Conservation (phyloP, 2,888 invertebrate species). For the Acanthosepion esculentum region DNA sequence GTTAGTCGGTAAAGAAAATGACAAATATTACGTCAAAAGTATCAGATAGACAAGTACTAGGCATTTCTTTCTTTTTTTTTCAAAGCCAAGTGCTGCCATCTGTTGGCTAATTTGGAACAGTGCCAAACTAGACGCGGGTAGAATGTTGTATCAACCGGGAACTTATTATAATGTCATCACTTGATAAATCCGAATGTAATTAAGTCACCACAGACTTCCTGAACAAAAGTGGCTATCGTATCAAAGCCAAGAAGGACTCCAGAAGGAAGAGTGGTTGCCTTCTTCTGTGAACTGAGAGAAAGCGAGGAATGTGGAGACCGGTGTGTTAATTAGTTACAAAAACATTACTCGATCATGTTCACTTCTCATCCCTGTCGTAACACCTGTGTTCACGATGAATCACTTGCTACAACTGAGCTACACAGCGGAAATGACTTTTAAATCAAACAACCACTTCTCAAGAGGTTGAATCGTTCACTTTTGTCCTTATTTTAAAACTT, state of each 20-base stretch:
- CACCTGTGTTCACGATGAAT: neutral
- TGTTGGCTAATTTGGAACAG: neutral
- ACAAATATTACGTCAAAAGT: neutral
- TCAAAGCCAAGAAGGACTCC: neutral
- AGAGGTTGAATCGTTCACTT: neutral
- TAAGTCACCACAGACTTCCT: neutral
- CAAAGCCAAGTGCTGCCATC: neutral
- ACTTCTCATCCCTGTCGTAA: neutral
- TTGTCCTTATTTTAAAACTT: neutral
- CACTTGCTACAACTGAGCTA: neutral
- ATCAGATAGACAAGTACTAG: neutral
- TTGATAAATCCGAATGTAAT: conserved; percentile 33
- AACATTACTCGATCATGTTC: conserved; percentile 18
- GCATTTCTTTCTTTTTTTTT: neutral
- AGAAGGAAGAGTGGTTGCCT: neutral
- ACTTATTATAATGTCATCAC: neutral
- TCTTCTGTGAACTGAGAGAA: neutral
- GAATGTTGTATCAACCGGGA: neutral
- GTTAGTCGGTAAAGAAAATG: neutral
- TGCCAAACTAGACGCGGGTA: neutral
- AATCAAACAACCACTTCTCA: neutral
- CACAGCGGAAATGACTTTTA: neutral
- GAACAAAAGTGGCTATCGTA: conserved; percentile 4
- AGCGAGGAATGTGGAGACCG: neutral
- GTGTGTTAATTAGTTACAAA: neutral